Percentiles rank a stretch among this genome's conserved stretches.
phyloP scores from a whole-genome alignment of 2,113 vertebrate genomes.

The Tangachromis dhanisi region DNA sequence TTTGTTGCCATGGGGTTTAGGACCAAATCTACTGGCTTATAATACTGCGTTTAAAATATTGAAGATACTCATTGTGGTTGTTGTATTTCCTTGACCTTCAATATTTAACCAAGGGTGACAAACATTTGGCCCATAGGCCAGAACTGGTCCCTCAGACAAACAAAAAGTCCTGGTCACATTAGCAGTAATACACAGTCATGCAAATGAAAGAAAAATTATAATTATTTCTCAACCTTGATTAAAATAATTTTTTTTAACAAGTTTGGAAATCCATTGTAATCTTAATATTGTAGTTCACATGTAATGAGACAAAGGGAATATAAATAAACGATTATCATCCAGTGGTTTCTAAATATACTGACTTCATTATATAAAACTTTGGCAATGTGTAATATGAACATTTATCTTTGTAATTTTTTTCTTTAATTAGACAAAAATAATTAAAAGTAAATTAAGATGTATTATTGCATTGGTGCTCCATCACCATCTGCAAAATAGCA shows the following conservation, averaged over 20 bases:
- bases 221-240: not conserved
- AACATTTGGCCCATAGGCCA: not conserved
- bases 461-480: not conserved
- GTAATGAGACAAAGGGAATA: not conserved
- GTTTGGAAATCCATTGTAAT: not conserved
- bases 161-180: not conserved
- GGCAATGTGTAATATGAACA: not conserved
- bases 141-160: not conserved
- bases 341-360: not conserved
- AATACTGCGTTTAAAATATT: not conserved
- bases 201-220: not conserved
- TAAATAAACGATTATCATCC: not conserved
- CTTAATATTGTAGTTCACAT: not conserved
- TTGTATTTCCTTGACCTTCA: not conserved
- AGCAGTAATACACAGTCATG: not conserved
- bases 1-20: conserved; percentile 19
- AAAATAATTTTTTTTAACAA: not conserved
- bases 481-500: not conserved
- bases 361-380: not conserved
- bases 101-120: not conserved
- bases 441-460: not conserved
- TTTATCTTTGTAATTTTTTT: not conserved
- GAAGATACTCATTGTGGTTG: not conserved
- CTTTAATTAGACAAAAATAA: not conserved
- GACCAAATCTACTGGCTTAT: not conserved